These are phyloP conservation scores for Choristoneura rosaceana DNA, from an alignment of 2,888 invertebrate genomes.

Conservation along the genomic window DNA sequence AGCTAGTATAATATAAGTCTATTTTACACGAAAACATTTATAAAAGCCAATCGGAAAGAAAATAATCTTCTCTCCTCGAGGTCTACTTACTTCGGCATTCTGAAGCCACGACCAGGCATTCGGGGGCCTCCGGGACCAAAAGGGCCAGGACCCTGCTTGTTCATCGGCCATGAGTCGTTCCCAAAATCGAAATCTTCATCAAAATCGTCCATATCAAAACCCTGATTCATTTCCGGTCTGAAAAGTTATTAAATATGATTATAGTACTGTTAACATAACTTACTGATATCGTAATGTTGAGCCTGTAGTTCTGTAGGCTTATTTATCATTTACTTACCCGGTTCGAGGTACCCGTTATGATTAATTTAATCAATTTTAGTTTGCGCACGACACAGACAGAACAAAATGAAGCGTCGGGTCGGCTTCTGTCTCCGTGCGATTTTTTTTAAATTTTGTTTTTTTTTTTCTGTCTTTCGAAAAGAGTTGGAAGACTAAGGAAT, in stretches of 20 bases:
- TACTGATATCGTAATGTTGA: background rate
- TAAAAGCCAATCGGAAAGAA: no score
- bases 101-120: background rate
- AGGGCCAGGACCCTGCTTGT: background rate
- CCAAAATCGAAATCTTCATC: slow-evolving; percentile 7
- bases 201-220: slow-evolving; percentile 9
- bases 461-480: no score
- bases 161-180: background rate
- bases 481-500: no score
- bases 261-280: background rate
- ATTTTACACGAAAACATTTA: no score
- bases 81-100: slow-evolving; percentile 11
- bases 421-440: background rate
- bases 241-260: background rate
- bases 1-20: background rate
- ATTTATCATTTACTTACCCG: background rate
- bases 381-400: no score
- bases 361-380: no score
- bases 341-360: no score
- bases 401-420: background rate
- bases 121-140: background rate
- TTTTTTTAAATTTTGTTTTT: background rate
- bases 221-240: background rate
- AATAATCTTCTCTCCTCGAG: background rate
- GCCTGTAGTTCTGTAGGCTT: no score